Conservation (phyloP, 2,113 vertebrate species). For the Hoplias malabaricus region DNA sequence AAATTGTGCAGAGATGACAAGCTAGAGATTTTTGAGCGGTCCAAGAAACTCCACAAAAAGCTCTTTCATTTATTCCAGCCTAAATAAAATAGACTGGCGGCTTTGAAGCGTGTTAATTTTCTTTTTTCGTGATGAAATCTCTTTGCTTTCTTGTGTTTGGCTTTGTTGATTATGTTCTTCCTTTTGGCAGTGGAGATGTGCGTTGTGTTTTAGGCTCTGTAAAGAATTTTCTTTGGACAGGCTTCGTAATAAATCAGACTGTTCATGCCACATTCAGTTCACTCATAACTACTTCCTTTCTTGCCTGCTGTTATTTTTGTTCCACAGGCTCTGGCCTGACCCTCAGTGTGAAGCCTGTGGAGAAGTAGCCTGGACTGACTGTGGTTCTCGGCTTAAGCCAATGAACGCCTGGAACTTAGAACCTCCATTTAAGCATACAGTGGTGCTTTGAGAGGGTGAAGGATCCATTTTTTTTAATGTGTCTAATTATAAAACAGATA, state of each 20-base stretch:
- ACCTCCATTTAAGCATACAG: background rate
- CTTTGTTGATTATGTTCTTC: conserved; percentile 24
- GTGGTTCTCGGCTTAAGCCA: conserved; percentile 23
- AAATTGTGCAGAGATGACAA: background rate
- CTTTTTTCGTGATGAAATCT: conserved; percentile 28
- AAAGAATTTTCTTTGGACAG: conserved; percentile 11
- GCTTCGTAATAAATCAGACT: conserved; percentile 34
- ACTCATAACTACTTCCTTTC: conserved; percentile 34
- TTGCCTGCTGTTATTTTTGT: conserved; percentile 44
- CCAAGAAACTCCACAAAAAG: conserved; percentile 1
- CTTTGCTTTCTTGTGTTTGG: conserved; percentile 12
- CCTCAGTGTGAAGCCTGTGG: conserved; percentile 1
- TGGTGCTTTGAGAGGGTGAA: background rate
- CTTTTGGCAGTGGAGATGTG: background rate
- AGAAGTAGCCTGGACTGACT: conserved; percentile 1
- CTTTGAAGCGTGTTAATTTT: conserved; percentile 21
- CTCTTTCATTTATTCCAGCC: conserved; percentile 17
- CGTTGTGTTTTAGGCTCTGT: background rate
- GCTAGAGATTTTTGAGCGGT: background rate
- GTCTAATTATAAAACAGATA: background rate
- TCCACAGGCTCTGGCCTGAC: conserved; percentile 25
- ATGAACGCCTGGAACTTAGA: conserved; percentile 17
- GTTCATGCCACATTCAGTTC: conserved; percentile 30
- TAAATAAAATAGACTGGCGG: conserved; percentile 9
- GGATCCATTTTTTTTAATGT: background rate